Conservation (phyloP, 2,888 invertebrate genomes). For the Mythimna impura region DNA sequence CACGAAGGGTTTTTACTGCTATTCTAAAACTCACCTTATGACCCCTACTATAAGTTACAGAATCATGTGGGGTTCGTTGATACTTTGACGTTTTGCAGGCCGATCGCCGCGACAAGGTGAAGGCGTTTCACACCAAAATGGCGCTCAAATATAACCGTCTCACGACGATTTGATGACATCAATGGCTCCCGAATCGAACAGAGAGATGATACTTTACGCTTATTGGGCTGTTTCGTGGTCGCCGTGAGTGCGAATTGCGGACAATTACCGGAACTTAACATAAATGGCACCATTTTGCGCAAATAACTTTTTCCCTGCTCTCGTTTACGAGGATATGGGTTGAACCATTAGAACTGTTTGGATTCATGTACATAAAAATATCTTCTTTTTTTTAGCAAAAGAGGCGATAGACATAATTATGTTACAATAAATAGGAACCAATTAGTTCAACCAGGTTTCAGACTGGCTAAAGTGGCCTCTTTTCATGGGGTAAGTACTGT, state of each 20-base stretch:
- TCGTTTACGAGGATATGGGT: background rate
- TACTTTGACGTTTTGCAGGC: constrained; percentile 35
- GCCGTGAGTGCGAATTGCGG: constrained; percentile 10
- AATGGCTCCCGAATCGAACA: constrained; percentile 48
- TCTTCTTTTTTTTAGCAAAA: too few relatives aligned
- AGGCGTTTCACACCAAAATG: constrained; percentile 64
- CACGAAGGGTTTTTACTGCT: constrained; percentile 25
- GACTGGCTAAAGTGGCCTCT: too few relatives aligned
- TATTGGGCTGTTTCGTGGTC: constrained; percentile 43
- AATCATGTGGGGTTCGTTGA: constrained; percentile 4
- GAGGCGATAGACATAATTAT: too few relatives aligned
- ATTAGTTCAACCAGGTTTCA: too few relatives aligned
- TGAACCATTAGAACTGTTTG: background rate
- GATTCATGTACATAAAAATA: too few relatives aligned
- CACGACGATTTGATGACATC: constrained; percentile 57
- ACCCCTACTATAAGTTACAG: constrained; percentile 1
- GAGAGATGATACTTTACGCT: constrained; percentile 35
- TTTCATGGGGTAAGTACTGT: too few relatives aligned
- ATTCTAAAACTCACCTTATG: constrained; percentile 32
- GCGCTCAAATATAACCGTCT: constrained; percentile 54
- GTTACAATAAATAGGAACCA: too few relatives aligned
- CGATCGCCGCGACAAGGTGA: constrained; percentile 57
- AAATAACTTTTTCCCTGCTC: constrained; percentile 17
- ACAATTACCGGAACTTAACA: constrained; percentile 9
- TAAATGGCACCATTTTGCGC: constrained; percentile 27